phyloP scores from a whole-genome alignment of 2,797 vertebrate species.

The Smutsia gigantea region DNA sequence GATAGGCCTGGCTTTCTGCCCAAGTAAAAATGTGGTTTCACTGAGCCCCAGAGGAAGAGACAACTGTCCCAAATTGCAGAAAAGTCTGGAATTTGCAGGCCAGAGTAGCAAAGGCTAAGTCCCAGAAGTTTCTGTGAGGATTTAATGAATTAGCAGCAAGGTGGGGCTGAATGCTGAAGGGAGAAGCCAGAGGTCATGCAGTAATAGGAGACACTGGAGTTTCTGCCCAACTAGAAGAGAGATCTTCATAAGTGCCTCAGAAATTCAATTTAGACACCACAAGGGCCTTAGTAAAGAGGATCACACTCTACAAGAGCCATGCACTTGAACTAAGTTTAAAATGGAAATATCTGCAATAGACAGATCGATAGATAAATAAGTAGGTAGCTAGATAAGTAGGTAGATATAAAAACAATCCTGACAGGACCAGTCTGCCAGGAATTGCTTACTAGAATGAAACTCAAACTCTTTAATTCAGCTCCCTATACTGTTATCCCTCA shows the following conservation, averaged over 20 bases:
- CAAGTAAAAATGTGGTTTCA: not conserved
- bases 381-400: not conserved
- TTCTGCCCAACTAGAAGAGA: not conserved
- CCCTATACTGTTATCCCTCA: not conserved
- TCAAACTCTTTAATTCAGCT: not conserved
- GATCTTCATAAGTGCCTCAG: not conserved
- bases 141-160: not conserved
- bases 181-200: not conserved
- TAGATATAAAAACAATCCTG: not conserved
- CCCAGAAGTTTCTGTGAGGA: not conserved
- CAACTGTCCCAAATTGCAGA: not conserved
- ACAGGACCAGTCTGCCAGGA: not conserved
- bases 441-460: not conserved
- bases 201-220: not conserved
- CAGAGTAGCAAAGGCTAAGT: not conserved
- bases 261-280: not conserved
- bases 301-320: not conserved
- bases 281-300: not conserved
- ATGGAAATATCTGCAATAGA: not conserved
- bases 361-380: not conserved
- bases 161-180: too few relatives aligned
- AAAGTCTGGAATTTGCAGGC: not conserved
- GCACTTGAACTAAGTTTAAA: not conserved
- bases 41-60: not conserved
- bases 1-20: not conserved